Percentiles rank a stretch among this genome's conserved stretches.
These are phyloP conservation scores for Malurus elegans DNA, from an alignment of 2,113 vertebrate species.

Conservation along the genomic window DNA sequence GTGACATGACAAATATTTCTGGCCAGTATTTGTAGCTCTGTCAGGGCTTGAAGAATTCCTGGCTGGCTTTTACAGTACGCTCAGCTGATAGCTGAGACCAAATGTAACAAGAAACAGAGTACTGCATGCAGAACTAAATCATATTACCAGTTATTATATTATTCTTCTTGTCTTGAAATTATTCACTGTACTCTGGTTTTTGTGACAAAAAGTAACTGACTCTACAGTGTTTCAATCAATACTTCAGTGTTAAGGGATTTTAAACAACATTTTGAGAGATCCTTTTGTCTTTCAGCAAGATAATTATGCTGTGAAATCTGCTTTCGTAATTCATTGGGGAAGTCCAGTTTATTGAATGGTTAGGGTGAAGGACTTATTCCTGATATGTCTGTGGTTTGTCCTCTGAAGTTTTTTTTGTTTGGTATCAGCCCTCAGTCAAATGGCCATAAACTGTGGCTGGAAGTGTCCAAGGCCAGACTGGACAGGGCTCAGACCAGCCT, in stretches of 20 bases:
- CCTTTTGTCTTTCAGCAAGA: neutral
- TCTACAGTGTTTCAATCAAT: neutral
- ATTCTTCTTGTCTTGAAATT: neutral
- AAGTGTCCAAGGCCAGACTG: too few relatives aligned
- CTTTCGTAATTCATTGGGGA: neutral
- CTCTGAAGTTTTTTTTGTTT: neutral
- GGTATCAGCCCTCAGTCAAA: neutral
- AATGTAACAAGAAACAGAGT: slow-evolving; percentile 9
- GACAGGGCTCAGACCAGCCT: neutral
- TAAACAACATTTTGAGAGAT: neutral
- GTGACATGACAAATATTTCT: slow-evolving; percentile 20
- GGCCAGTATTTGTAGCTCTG: slow-evolving; percentile 26
- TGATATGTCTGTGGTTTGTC: neutral
- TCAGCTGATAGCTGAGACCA: slow-evolving; percentile 3
- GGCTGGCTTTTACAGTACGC: slow-evolving; percentile 27
- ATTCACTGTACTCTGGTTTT: neutral
- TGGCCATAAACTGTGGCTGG: neutral
- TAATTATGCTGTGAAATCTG: neutral
- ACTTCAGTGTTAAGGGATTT: neutral
- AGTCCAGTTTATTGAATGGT: neutral
- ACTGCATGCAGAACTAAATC: neutral
- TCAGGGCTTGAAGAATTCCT: slow-evolving; percentile 37
- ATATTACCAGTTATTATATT: neutral
- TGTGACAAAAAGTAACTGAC: neutral
- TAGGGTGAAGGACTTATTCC: neutral